Evolutionary conservation across 2,888 invertebrate species (phyloP), one percentile per base, ranked within the genome.

Genomic region (Cephus sareptanus): DNA sequence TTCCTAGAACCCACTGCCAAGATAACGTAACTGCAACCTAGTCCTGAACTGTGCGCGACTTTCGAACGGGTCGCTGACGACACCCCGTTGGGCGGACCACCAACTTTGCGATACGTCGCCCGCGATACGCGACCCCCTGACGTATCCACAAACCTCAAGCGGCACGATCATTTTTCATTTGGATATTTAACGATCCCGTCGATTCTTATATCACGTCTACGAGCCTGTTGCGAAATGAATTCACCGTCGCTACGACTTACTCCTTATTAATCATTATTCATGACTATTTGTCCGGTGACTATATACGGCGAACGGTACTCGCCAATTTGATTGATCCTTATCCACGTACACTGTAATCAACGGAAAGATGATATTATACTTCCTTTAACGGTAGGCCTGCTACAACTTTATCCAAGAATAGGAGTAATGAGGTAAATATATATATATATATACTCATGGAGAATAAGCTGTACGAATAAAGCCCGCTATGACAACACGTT

Each of bases 21-120:
- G 15, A 35, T 40, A n/a, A n/a, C 74, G 1, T n/a, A 11, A 40
- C 40, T 15, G 23, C 34, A 33, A 15, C 34, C 74, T 6, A n/a
- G 34, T 34, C n/a, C n/a, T 30, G 74, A 76, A 74, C 76, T 79
- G 74, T 71, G 56, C 74, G 70, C 79, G 74, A 76, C 68, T 15
- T 23, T 23, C 23, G 68, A 76, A 79, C 76, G 76, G 74, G 76
- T 76, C 75, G 74, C 73, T 31, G 12, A 35, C 30, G 71, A 71
- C 11, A 34, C 56, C 56, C 56, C 15, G 15, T 23, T 56, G 56
- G 56, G 56, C 23, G 56, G 56, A 56, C 56, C 23, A 56, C 56
- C 56, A 23, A 56, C 23, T 56, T 23, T 9, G 56, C 56, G 56
- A 56, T 56, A 15, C 56, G 56, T 56, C 56, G 9, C 9, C 23